phyloP scores from a whole-genome alignment of 1,140 invertebrate genomes.

The Drosophila kepulauana region DNA sequence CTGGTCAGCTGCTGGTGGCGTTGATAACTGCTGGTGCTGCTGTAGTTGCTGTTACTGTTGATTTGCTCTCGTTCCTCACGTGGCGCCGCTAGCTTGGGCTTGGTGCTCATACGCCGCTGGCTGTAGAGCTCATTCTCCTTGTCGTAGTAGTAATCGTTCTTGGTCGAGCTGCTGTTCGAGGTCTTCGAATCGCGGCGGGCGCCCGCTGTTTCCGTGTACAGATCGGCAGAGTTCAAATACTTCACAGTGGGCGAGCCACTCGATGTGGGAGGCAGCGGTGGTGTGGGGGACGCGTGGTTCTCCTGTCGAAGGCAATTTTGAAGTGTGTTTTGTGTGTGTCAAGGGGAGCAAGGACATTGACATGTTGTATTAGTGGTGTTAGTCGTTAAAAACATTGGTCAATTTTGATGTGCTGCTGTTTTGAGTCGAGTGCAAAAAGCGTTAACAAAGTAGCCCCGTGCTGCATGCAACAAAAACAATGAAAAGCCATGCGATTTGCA shows the following conservation, averaged over 20 bases:
- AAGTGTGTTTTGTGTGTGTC: constrained; percentile 43
- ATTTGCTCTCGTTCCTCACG: constrained; percentile 73
- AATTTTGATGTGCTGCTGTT: constrained; percentile 64
- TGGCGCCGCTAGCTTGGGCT: constrained; percentile 73
- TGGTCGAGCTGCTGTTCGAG: constrained; percentile 74
- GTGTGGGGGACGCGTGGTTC: constrained; percentile 61
- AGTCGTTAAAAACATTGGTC: constrained; percentile 66
- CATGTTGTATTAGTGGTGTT: constrained; percentile 38
- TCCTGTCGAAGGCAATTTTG: constrained; percentile 79
- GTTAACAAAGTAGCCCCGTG: constrained; percentile 53
- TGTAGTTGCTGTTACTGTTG: constrained; percentile 35
- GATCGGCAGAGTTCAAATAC: constrained; percentile 75
- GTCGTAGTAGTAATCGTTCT: constrained; percentile 84
- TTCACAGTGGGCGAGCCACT: constrained; percentile 66
- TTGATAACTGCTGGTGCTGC: constrained; percentile 49
- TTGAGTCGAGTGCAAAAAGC: constrained; percentile 36
- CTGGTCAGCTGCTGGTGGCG: constrained; percentile 64
- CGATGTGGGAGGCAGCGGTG: constrained; percentile 45
- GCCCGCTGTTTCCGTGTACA: constrained; percentile 68
- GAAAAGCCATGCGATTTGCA: neutral
- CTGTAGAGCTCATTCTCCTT: constrained; percentile 83
- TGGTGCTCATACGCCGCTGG: constrained; percentile 55
- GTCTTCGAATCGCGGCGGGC: constrained; percentile 75
- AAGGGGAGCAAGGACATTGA: constrained; percentile 22
- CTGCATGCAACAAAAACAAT: constrained; percentile 43